These are phyloP conservation scores for Castor canadensis DNA, from an alignment of 2,113 vertebrate species.

Conservation along the genomic window DNA sequence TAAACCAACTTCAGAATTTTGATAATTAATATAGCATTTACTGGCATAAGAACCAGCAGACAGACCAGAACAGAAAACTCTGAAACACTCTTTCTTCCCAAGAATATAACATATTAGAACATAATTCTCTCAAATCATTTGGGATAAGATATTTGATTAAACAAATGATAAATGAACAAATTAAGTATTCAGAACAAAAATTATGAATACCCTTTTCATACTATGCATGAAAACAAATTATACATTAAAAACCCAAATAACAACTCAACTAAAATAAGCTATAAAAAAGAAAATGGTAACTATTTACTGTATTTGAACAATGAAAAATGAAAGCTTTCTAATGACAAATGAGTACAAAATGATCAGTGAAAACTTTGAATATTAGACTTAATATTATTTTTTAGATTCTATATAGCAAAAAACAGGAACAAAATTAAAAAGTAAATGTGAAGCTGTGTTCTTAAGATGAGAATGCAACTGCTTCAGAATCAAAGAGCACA, in stretches of 20 bases:
- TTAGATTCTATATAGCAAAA: not conserved
- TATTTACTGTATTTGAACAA: not conserved
- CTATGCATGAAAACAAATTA: not conserved
- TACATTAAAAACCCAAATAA: slow-evolving; percentile 2
- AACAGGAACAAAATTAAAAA: not conserved
- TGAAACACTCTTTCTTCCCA: not conserved
- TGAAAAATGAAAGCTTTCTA: not conserved
- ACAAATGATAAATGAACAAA: not conserved
- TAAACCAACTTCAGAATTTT: slow-evolving; percentile 26
- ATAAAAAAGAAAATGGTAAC: not conserved
- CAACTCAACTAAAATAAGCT: not conserved
- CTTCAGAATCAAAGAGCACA: not conserved
- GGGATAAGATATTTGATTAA: not conserved
- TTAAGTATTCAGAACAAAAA: not conserved
- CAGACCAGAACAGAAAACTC: not conserved
- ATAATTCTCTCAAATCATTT: not conserved
- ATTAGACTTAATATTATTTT: not conserved
- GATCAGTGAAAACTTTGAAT: not conserved
- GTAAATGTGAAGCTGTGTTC: not conserved
- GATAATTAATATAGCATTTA: not conserved
- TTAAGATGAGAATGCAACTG: not conserved
- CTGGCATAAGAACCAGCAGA: not conserved
- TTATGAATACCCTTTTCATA: not conserved
- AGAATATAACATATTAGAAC: not conserved
- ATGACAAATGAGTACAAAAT: not conserved